phyloP scores from a whole-genome alignment of 2,888 invertebrate species.

The Thereva nobilitata region DNA sequence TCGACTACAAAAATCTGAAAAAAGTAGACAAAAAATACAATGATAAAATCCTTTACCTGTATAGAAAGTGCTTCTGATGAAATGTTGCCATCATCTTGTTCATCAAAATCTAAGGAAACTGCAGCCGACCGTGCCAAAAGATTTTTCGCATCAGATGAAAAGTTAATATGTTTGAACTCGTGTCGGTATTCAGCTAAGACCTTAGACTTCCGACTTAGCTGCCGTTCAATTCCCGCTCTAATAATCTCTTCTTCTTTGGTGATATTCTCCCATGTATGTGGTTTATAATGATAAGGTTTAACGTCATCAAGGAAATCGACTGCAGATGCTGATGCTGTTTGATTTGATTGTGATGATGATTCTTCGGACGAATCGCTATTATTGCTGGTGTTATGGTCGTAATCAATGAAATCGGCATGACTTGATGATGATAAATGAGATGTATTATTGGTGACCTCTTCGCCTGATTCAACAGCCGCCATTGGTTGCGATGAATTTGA shows the following conservation, averaged over 20 bases:
- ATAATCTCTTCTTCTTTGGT: constrained; percentile 49
- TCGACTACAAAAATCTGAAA: no score
- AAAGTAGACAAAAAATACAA: not conserved
- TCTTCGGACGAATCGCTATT: constrained; percentile 28
- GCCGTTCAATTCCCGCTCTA: constrained; percentile 37
- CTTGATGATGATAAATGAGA: constrained; percentile 16
- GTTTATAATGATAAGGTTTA: constrained; percentile 5
- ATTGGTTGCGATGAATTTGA: constrained; percentile 22
- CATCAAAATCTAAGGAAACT: constrained; percentile 45
- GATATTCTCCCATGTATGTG: constrained; percentile 49
- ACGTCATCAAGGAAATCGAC: constrained; percentile 9
- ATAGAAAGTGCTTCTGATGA: constrained; percentile 53
- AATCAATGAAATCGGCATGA: constrained; percentile 26
- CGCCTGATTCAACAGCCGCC: constrained; percentile 4
- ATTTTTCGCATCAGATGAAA: constrained; percentile 53
- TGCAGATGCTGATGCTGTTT: constrained; percentile 21
- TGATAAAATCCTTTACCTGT: constrained; percentile 46
- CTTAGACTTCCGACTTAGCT: constrained; percentile 51
- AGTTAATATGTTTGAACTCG: constrained; percentile 52
- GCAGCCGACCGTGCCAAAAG: constrained; percentile 52
- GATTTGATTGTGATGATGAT: not conserved
- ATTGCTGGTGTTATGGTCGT: constrained; percentile 27
- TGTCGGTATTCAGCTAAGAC: constrained; percentile 54
- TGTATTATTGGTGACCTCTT: constrained; percentile 8
- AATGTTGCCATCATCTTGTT: constrained; percentile 51